Percentiles rank a stretch among this genome's conserved stretches.
Conservation (phyloP, 2,113 vertebrate species). For the Puntigrus tetrazona region DNA sequence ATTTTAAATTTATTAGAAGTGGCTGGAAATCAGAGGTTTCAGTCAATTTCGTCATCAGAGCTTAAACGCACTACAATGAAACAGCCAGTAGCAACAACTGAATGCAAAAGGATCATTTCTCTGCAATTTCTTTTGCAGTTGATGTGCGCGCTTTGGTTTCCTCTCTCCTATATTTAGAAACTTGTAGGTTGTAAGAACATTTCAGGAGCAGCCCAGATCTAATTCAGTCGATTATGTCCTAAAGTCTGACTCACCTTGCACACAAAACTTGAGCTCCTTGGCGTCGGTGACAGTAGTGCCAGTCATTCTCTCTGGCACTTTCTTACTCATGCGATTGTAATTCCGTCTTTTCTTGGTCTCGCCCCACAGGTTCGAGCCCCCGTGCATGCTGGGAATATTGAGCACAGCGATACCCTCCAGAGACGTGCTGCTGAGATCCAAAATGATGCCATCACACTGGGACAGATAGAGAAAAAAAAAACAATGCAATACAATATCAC, state of each 20-base stretch:
- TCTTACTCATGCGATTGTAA: conserved; percentile 88
- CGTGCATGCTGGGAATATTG: conserved; percentile 98
- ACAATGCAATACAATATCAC: too few species aligned
- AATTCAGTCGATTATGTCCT: neutral
- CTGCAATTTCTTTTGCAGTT: neutral
- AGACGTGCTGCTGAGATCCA: conserved; percentile 88
- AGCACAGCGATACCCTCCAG: conserved; percentile 92
- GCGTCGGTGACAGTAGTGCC: conserved; percentile 80
- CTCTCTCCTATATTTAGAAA: neutral
- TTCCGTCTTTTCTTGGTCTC: conserved; percentile 88
- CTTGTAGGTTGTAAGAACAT: neutral
- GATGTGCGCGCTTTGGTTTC: too few species aligned
- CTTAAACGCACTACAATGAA: conserved; percentile 30
- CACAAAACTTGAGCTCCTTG: conserved; percentile 92
- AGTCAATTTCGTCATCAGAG: conserved; percentile 19
- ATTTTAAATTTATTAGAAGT: conserved; percentile 17
- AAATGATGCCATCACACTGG: conserved; percentile 87
- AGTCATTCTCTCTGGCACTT: conserved; percentile 72
- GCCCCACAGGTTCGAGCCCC: conserved; percentile 94
- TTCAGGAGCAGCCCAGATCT: conserved; percentile 14
- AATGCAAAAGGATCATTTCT: neutral
- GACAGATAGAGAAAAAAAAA: conserved; percentile 38
- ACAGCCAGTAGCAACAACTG: conserved; percentile 17
- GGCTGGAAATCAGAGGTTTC: conserved; percentile 43
- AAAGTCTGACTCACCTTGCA: conserved; percentile 84